Base-by-base conservation (phyloP, 2,888 invertebrate species). In the Willowsia nigromaculata region DNA sequence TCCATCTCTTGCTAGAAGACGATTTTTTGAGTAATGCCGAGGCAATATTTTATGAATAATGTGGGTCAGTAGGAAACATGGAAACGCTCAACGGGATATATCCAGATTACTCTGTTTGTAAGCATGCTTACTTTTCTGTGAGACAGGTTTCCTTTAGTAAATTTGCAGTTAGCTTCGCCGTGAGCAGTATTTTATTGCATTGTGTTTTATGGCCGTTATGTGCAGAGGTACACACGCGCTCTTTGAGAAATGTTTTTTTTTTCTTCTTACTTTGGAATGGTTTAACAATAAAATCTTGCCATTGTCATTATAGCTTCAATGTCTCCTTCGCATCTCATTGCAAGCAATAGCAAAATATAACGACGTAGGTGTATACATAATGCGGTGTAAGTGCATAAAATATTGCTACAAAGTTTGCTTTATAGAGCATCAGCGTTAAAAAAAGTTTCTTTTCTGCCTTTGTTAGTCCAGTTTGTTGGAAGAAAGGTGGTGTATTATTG, bases 41-140 rank as follows among this genome's bases (percentile, higher is more conserved):
- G 15, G 53, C 53, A 30, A 80, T 86, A 80, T 50, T 65, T 86
- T 80, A 80, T 80, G 47, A 65, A 59, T 80, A 80, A 86, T 86
- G 80, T 78, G 78, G 86, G 50, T 74, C 76, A 85, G 30, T 27
- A 76, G 50, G 78, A 78, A 59, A 22, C 59, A 85, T 47, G 85
- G 22, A 65, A 27, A 43, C n/a, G 65, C 43, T 30, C 40, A n/a
- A 74, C 76, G 40, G 76, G 56, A 71, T 53, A 56, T n/a, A 18
- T 82, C 27, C 47, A 47, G 43, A 47, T 71, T 62, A 30, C 18
- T 53, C 1, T 53, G 5, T 5, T 53, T 53, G 7, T 53, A 18
- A n/a, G 6, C 13, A 15, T 15, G 5, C 2, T 50, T 50, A n/a
- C 15, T n/a, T 50, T 3, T 13, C n/a, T 62, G 3, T 62, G 30